Evolutionary conservation across 2,113 vertebrate genomes (phyloP), one percentile per base, ranked within the genome.

Genomic region (Bombycilla garrulus): DNA sequence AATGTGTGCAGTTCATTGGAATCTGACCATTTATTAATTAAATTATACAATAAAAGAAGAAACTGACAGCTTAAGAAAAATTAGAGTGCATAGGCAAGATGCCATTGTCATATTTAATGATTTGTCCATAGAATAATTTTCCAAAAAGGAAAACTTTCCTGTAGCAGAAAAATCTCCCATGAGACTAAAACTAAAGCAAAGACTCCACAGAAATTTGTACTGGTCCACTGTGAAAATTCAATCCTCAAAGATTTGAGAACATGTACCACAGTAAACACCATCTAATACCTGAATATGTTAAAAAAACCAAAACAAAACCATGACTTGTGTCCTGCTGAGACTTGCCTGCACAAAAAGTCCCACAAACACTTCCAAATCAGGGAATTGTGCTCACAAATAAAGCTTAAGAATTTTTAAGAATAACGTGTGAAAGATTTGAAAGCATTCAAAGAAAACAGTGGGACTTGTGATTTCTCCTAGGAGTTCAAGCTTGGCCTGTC

Each of bases 11-110:
- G 7, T 87, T 64, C 38, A 81, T 19, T 73, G 60, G 13, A 77
- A 50, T 74, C 78, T 81, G 26, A 18, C 53, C 26, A 60, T 81
- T 91, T 78, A 66, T 85, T 28, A 96, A 93, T 26, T n/a, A 18
- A 28, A 28, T 54, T 61, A 20, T 71, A 84, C n/a, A 92, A 50
- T 25, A 61, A 74, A 91, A 83, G 60, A 64, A 78, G 31, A 35
- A 65, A 73, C 45, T 78, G 20, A 24, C 33, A 56, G 21, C 65
- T 92, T 84, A 69, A 76, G 83, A 84, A 76, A 84, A 85, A 70
- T 91, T 50, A 31, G 25, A 87, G 23, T 23, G 50, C 33, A 45
- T 31, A 33, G 9, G 33, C 82, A 61, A 57, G 11, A 61, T 81
- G 51, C 2, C 36, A 40, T 35, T 62, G 25, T 9, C 70, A 6